Base-by-base conservation (phyloP, 35 echinoderm and acorn worm species). In the Anneissia japonica region DNA sequence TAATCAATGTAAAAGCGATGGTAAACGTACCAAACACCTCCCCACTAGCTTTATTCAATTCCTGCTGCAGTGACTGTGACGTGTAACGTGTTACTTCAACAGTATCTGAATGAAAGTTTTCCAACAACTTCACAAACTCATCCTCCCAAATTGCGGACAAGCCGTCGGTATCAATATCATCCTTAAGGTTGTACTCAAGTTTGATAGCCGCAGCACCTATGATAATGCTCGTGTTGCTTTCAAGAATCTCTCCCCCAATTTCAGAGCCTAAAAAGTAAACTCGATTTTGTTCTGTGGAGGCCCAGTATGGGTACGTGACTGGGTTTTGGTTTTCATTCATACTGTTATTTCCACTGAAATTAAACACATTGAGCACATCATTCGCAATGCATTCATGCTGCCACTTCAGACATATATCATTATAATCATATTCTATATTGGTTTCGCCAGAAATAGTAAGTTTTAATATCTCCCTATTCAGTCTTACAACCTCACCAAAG, bases 241-340 rank as follows among this genome's bases (percentile, higher is more conserved):
- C 51, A 64, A 88, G 46, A 30, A 21, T 72, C 26, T 81, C 77
- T 23, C 86, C 86, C 4, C 86, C 86, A 19, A 88, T 30, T 29
- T 3, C 46, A 73, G 38, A 21, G 4, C 85, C 85, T 1, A 87
- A 19, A 30, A 87, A 87, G n/a, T 29, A 34, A 36, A 28, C 41
- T 32, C 31, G 5, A 46, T 64, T 26, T 2, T 64, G 11, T 6
- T 64, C 51, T 1, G 19, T 64, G 21, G 51, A 64, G 26, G 26
- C 51, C 51, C 51, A 64, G 21, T 64, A 64, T 23, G 51, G 51
- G 19, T 64, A 64, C 2, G 51, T 64, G 2, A 64, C 26, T 14
- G 26, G 51, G 21, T 16, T n/a, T 23, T 23, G 11, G 19, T 9
- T 23, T n/a, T n/a, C n/a, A n/a, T n/a, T n/a, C n/a, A n/a, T n/a